Evolutionary conservation across 2,888 invertebrate species (phyloP).

Genomic region (Drosophila quinaria): DNA sequence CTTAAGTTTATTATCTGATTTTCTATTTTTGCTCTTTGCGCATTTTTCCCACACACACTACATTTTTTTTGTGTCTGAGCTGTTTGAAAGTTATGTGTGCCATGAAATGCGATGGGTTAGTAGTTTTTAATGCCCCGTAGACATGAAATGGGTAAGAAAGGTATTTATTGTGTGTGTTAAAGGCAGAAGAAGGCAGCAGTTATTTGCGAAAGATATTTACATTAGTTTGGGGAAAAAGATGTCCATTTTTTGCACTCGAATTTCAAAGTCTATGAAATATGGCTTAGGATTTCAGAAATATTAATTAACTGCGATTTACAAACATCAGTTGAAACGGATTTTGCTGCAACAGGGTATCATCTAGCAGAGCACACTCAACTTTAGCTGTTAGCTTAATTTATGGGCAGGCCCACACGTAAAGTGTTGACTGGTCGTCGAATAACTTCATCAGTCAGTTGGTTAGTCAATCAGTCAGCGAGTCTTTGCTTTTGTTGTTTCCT

Average conservation of each 20-base stretch:
- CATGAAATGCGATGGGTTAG: constrained; percentile 26
- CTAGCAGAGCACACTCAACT: neutral
- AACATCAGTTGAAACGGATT: no score
- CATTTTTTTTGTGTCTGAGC: neutral
- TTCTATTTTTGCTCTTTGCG: constrained; percentile 15
- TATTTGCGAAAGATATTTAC: neutral
- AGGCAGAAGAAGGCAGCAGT: neutral
- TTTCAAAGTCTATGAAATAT: no score
- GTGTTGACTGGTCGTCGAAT: constrained; percentile 27
- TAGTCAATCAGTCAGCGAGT: constrained; percentile 27
- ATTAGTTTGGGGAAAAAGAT: no score
- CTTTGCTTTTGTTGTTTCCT: constrained; percentile 9
- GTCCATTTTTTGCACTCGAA: no score
- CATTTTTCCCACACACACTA: constrained; percentile 39
- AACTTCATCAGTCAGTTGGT: constrained; percentile 49
- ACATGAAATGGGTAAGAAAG: neutral
- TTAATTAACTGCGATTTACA: no score
- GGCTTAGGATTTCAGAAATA: no score
- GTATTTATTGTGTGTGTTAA: neutral
- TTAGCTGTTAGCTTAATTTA: neutral
- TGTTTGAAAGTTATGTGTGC: constrained; percentile 18
- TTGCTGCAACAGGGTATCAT: neutral
- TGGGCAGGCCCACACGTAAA: constrained; percentile 25
- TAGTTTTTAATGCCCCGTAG: neutral
- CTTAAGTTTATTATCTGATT: constrained; percentile 21